Percentiles rank a stretch among this genome's conserved stretches.
phyloP scores from a whole-genome alignment of 2,113 vertebrate genomes.

The Bagarius yarrelli region DNA sequence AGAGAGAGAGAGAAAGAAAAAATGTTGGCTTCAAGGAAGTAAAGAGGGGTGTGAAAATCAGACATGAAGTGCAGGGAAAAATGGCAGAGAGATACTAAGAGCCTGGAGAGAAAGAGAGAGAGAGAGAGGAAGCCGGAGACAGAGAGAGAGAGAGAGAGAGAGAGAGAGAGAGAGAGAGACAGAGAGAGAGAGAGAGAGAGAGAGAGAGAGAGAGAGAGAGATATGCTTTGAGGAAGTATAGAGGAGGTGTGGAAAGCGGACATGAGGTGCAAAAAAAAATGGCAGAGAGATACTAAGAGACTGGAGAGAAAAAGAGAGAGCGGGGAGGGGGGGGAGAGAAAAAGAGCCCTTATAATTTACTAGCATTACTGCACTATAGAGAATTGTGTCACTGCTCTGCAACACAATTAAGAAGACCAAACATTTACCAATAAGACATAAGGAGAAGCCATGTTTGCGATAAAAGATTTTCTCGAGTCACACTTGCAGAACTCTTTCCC shows the following conservation, averaged over 20 bases:
- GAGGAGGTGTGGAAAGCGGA: conserved; percentile 29
- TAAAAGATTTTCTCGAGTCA: background rate
- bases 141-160: too few relatives aligned
- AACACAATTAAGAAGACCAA: background rate
- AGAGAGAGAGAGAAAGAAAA: background rate
- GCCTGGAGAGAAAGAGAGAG: conserved; percentile 19
- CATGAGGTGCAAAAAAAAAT: conserved; percentile 25
- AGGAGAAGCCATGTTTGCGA: background rate
- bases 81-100: conserved; percentile 12
- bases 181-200: conserved; percentile 13
- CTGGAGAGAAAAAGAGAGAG: conserved; percentile 20
- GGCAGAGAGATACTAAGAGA: conserved; percentile 1
- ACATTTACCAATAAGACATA: background rate
- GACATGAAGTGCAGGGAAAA: conserved; percentile 26
- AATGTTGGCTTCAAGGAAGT: conserved; percentile 26
- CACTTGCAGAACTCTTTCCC: background rate
- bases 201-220: conserved; percentile 3
- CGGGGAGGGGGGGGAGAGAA: background rate
- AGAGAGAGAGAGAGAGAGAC: conserved; percentile 21
- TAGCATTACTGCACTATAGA: background rate
- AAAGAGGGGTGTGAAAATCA: conserved; percentile 28
- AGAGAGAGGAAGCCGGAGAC: too few relatives aligned
- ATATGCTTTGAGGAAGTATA: conserved; percentile 3
- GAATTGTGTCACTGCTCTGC: background rate
- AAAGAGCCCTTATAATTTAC: background rate